Evolutionary conservation across 2,797 vertebrate species (phyloP), one percentile per base, ranked within the genome.

Genomic region (Aulostomus chinensis): DNA sequence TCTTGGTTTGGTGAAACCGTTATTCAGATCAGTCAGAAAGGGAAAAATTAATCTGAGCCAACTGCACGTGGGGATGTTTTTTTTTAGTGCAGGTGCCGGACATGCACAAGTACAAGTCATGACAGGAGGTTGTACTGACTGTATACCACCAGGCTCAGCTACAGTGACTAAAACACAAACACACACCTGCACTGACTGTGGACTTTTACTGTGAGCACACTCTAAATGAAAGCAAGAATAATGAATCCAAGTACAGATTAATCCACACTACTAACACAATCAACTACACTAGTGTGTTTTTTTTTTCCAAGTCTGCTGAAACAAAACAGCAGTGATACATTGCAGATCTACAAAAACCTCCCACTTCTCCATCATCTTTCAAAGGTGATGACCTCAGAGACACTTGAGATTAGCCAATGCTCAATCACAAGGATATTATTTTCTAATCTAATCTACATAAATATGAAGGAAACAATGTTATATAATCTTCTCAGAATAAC

Each of bases 11-110:
- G 25, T 22, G 24, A 42, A 25, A 15, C 38, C 9, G 47, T 2
- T 14, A 28, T 36, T 42, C 32, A 16, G 38, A 63, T 59, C 63
- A 64, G 68, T 53, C 42, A 40, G 34, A 11, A 15, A 30, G 22
- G 56, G 69, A 82, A 21, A 8, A 25, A 7, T n/a, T n/a, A n/a
- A n/a, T n/a, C n/a, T n/a, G 14, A 69, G 42, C 64, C 48, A 39
- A 25, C 66, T 73, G 30, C 33, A 15, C 4, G 8, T 65, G 67
- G 73, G 74, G 61, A 80, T 73, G 64, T 60, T 7, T 47, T 60
- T 56, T 57, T 2, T 5, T 28, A 54, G 53, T 11, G 50, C 81
- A 81, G 76, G 69, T 84, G 74, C 43, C 46, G 56, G 52, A 61
- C 43, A 24, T 9, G 47, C 33, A 33, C 21, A 35, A 40, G 35